Base-by-base conservation (phyloP, 2,888 invertebrate genomes). In the Tachystola acroxantha region DNA sequence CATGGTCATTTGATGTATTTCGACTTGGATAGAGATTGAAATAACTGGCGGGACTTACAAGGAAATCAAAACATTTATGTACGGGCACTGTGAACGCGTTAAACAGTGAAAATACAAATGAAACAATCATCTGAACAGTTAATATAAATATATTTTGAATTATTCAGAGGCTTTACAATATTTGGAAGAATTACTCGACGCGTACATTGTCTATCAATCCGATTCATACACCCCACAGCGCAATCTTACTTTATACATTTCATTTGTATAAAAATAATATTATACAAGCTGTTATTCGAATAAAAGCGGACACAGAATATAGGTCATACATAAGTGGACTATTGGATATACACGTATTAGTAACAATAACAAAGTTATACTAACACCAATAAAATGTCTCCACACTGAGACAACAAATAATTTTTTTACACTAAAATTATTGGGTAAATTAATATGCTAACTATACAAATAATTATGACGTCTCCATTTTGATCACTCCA, bases 141-240 rank as follows among this genome's bases (percentile, higher is more conserved):
- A 86, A 86, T 86, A 86, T 86, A 86, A 86, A 86, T 86, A 86
- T 86, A 86, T 82, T 86, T 85, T 79, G 81, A 85, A 86, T 85
- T 80, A 86, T 82, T 80, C 86, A 84, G 86, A 86, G 85, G 84
- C 86, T 82, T 82, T 76, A 85, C 84, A 84, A 82, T 85, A 85
- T 81, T 81, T 81, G 82, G 85, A 84, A 85, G 84, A 85, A 81
- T 81, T 71, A 73, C 60, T 57, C 59, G 72, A 75, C 72, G 78
- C 69, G 60, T 64, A 57, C 36, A 49, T 42, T 57, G 57, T 40
- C 43, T 46, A 61, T 53, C 47, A 49, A 62, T 61, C 51, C 53
- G 52, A 57, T 60, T 59, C n/a, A 65, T 44, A 65, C 36, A 36
- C 65, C 64, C 67, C 57, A 57, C 62, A 63, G 58, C 62, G 55